A percentile compares a stretch with the other conserved stretches of the same genome.
Conservation (phyloP, 2,888 invertebrate genomes). For the Drosophila kanekoi region DNA sequence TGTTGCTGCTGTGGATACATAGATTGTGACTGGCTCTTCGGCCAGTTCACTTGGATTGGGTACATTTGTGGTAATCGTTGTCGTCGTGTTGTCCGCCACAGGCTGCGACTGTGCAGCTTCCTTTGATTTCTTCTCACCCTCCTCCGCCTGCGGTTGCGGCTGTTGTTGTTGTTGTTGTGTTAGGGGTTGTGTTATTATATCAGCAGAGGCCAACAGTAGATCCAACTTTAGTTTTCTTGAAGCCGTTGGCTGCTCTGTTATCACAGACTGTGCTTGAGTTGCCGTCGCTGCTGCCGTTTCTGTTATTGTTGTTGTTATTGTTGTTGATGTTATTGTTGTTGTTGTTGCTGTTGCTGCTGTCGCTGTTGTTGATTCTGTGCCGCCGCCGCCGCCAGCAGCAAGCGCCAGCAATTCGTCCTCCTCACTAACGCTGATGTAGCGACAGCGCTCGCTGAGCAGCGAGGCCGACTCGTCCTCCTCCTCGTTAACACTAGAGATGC, state of each 20-base stretch:
- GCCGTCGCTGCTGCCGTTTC: constrained; percentile 45
- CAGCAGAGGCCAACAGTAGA: constrained; percentile 82
- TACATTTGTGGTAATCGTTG: constrained; percentile 28
- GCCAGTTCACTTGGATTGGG: constrained; percentile 27
- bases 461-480: constrained; percentile 83
- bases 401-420: constrained; percentile 81
- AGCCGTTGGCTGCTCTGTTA: constrained; percentile 85
- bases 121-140: constrained; percentile 5
- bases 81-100: constrained; percentile 39
- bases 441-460: constrained; percentile 79
- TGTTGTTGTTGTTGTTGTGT: constrained; percentile 53
- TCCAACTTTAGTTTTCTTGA: constrained; percentile 81
- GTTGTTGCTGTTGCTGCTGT: constrained; percentile 13
- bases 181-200: constrained; percentile 68
- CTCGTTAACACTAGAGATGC: constrained; percentile 82
- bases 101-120: constrained; percentile 24
- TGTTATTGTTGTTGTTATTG: constrained; percentile 18
- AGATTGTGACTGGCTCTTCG: constrained; percentile 46
- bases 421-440: constrained; percentile 83
- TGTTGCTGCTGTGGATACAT: constrained; percentile 38
- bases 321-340: constrained; percentile 21
- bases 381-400: constrained; percentile 29
- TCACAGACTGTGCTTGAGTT: constrained; percentile 84
- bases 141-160: constrained; percentile 25
- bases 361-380: constrained; percentile 11